phyloP scores from a whole-genome alignment of 1,140 invertebrate species.

The Eufriesea mexicana region DNA sequence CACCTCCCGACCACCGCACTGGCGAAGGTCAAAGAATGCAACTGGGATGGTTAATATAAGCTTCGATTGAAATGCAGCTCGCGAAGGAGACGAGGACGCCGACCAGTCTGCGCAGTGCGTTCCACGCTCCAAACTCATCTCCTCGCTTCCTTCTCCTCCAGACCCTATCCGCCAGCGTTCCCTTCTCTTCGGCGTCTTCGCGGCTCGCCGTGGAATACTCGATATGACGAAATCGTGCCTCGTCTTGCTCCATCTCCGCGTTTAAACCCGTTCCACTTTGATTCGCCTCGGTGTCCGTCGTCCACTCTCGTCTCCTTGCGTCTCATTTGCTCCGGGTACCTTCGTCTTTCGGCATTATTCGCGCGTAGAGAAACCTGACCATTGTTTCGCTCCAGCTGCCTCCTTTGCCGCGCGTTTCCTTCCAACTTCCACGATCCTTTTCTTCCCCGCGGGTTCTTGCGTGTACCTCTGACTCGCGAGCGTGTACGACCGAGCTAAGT shows the following conservation, averaged over 20 bases:
- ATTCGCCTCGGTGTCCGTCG: slow-evolving; percentile 6
- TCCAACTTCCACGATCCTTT: not conserved
- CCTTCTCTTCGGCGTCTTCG: not conserved
- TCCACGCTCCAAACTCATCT: slow-evolving; percentile 37
- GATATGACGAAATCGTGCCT: slow-evolving; percentile 25
- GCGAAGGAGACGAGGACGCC: slow-evolving; percentile 69
- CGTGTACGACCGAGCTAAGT: not conserved
- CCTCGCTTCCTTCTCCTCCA: slow-evolving; percentile 39
- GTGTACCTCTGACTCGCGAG: not conserved
- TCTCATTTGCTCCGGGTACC: not conserved
- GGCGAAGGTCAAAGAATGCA: slow-evolving; percentile 68
- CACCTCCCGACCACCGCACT: slow-evolving; percentile 46
- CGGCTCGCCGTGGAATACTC: slow-evolving; percentile 26
- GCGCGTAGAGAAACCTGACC: not conserved
- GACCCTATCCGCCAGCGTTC: not conserved
- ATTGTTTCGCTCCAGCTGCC: not conserved
- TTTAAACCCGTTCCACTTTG: slow-evolving; percentile 21
- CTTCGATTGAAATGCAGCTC: slow-evolving; percentile 67
- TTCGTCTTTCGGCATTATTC: not conserved
- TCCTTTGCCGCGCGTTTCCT: not conserved
- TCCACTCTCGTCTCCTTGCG: too few species aligned
- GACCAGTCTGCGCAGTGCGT: slow-evolving; percentile 71
- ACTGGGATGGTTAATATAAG: slow-evolving; percentile 61
- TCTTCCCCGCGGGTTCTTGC: too few species aligned
- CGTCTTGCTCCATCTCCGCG: slow-evolving; percentile 4